Evolutionary conservation across 1,140 invertebrate genomes (phyloP).

Genomic region (Neodiprion lecontei): DNA sequence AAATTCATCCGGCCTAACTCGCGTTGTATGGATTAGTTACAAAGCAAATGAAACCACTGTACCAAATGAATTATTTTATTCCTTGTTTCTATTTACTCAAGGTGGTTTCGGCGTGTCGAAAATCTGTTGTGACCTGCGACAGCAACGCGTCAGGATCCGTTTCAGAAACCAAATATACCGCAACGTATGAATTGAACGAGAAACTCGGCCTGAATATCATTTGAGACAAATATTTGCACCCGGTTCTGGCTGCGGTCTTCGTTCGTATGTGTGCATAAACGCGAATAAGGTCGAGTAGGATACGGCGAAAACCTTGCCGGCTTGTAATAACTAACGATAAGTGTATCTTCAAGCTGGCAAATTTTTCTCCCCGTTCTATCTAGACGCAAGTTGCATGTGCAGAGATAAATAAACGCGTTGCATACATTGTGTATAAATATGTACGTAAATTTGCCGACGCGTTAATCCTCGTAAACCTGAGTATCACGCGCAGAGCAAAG

Average conservation of each 20-base stretch:
- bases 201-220: not conserved
- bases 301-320: not conserved
- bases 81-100: too few relatives aligned
- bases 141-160: not conserved
- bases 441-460: too few relatives aligned
- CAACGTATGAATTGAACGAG: not conserved
- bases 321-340: not conserved
- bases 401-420: too few relatives aligned
- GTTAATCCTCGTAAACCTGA: too few relatives aligned
- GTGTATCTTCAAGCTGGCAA: not conserved
- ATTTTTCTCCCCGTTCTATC: too few relatives aligned
- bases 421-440: too few relatives aligned
- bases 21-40: too few relatives aligned
- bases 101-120: not conserved
- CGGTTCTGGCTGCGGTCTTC: not conserved
- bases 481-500: too few relatives aligned
- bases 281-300: not conserved
- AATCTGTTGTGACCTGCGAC: not conserved
- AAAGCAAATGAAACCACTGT: too few relatives aligned
- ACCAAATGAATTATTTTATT: too few relatives aligned
- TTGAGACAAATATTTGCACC: conserved; percentile 4
- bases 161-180: not conserved
- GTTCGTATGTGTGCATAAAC: not conserved
- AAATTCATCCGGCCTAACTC: too few relatives aligned
- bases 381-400: too few relatives aligned